Evolutionary conservation across 2,113 vertebrate genomes (phyloP), one percentile per base, ranked within the genome.

Genomic region (Rhea americana): DNA sequence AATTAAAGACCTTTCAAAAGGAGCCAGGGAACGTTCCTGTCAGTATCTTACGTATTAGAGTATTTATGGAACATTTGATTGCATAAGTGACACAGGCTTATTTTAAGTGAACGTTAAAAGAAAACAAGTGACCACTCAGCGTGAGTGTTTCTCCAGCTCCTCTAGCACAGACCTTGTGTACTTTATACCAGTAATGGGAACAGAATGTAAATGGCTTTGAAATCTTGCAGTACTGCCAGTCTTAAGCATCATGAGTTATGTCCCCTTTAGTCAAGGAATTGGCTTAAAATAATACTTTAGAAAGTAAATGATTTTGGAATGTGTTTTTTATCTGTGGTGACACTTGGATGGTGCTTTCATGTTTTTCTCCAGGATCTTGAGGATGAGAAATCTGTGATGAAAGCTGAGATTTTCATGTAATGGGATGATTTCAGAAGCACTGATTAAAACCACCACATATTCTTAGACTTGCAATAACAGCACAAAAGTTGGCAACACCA

Each of bases 31-130:
- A 73, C 15, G 28, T 62, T 77, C 59, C 63, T 87, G 67, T 87
- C 67, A 85, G 59, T 62, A 51, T 91, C 62, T 53, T 84, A 86
- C 50, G 95, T 76, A 41, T 51, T 85, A 0, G 20, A 66, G n/a
- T 88, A 87, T 91, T 94, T 94, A 80, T 88, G 76, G 76, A 80
- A 67, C 59, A 8, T 79, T 67, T 84, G 77, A 83, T 94, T 94
- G 83, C 41, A 22, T 62, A 94, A 90, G 84, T 67, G 89, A 80
- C 85, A 81, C 45, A 62, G 51, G 11, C 37, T 94, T 93, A 90
- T 90, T 94, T 82, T 93, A 93, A 90, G 41, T 71, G 61, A 93
- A 63, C 22, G 35, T 87, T 83, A 67, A 77, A 73, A 88, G 82
- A 11, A 90, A 91, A 53, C 41, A 91, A 93, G 41, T 41, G 58